Evolutionary conservation across 2,113 vertebrate genomes (phyloP).

Genomic region (Podarcis muralis): DNA sequence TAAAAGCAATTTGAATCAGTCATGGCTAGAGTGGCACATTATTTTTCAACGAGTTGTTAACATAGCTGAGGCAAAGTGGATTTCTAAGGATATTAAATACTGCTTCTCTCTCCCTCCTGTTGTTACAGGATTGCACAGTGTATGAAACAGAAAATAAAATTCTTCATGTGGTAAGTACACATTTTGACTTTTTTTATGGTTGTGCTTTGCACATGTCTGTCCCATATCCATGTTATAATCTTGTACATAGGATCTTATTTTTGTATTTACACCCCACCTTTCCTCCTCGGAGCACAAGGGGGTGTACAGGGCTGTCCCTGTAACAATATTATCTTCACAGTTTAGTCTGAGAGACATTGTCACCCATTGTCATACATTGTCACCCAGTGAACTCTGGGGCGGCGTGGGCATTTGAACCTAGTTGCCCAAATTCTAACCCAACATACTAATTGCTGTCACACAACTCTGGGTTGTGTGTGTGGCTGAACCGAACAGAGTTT

Average conservation of each 20-base stretch:
- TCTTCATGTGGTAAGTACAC: conserved; percentile 88
- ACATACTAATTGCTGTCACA: no score
- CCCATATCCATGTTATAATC: not conserved
- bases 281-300: not conserved
- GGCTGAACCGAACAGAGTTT: no score
- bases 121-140: conserved; percentile 86
- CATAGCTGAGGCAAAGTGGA: not conserved
- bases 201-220: conserved; percentile 8
- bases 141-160: conserved; percentile 94
- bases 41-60: not conserved
- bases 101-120: conserved; percentile 30
- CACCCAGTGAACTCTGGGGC: no score
- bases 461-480: no score
- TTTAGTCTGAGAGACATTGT: no score
- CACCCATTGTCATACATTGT: no score
- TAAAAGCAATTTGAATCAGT: not conserved
- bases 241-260: not conserved
- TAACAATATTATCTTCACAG: no score
- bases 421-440: no score
- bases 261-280: not conserved
- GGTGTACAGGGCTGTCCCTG: not conserved
- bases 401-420: no score
- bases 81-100: not conserved
- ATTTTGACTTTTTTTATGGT: conserved; percentile 29
- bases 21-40: not conserved